Evolutionary conservation across 2,888 invertebrate species (phyloP).

Genomic region (Hydroisotoma schaefferi): DNA sequence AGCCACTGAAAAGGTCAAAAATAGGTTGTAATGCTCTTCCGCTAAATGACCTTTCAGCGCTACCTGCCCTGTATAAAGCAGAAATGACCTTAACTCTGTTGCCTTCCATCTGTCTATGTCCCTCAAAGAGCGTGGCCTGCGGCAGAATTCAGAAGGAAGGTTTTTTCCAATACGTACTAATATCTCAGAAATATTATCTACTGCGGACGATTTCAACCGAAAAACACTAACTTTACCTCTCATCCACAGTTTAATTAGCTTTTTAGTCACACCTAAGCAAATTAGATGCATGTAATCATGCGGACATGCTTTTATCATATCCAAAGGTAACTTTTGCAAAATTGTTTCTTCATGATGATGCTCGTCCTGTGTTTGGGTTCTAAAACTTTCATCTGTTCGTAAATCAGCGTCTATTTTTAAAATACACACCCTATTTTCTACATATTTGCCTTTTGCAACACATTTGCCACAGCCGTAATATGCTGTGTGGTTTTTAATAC

Average conservation of each 20-base stretch:
- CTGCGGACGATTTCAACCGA: not conserved
- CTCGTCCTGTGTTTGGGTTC: not conserved
- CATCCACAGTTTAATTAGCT: conserved; percentile 4
- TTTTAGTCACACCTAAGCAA: conserved; percentile 9
- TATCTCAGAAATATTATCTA: not conserved
- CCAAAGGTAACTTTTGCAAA: not conserved
- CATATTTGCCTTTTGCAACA: conserved; percentile 7
- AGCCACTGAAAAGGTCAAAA: conserved; percentile 8
- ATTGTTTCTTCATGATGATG: conserved; percentile 9
- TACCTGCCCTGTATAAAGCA: conserved; percentile 7
- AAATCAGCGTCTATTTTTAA: not conserved
- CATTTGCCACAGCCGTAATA: conserved; percentile 14
- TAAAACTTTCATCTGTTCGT: conserved; percentile 8
- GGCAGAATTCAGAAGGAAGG: conserved; percentile 11
- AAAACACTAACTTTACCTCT: not conserved
- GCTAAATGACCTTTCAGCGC: not conserved
- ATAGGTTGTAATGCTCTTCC: conserved; percentile 2
- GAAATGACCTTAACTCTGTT: conserved; percentile 13
- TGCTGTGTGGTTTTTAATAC: conserved; percentile 10
- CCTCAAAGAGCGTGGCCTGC: conserved; percentile 7
- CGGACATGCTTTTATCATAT: not conserved
- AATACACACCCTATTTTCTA: not conserved
- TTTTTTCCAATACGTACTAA: not conserved
- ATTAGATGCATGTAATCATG: conserved; percentile 18
- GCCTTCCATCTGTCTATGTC: conserved; percentile 6